These are phyloP conservation scores for Iguana delicatissima DNA, from an alignment of 2,797 vertebrate species.

Conservation along the genomic window DNA sequence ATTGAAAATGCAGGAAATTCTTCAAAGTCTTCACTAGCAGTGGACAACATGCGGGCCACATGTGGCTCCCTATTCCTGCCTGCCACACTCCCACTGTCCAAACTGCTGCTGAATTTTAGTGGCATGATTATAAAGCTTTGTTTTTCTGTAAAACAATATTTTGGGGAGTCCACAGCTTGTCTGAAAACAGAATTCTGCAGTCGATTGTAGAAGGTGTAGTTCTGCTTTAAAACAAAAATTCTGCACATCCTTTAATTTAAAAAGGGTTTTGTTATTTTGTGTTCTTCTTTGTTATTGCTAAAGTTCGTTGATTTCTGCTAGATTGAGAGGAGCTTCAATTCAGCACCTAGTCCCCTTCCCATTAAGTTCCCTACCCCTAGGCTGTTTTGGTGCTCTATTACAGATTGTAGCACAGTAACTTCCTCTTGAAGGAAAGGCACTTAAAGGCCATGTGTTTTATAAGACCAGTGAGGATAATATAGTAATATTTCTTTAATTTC, in stretches of 20 bases:
- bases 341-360: neutral
- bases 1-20: neutral
- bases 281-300: neutral
- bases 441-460: slow-evolving; percentile 1
- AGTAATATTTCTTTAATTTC: slow-evolving; percentile 20
- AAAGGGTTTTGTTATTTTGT: too few relatives aligned
- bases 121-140: too few relatives aligned
- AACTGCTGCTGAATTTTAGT: too few relatives aligned
- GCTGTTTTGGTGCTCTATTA: neutral
- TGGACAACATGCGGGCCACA: too few relatives aligned
- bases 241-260: too few relatives aligned
- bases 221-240: too few relatives aligned
- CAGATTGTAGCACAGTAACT: neutral
- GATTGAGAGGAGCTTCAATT: neutral
- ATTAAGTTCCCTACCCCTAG: neutral
- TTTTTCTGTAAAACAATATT: too few relatives aligned
- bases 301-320: neutral
- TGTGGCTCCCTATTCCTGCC: too few relatives aligned
- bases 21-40: neutral
- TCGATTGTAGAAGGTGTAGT: too few relatives aligned
- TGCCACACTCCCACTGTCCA: too few relatives aligned
- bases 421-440: neutral
- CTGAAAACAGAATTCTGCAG: too few relatives aligned
- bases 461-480: neutral
- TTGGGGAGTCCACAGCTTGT: too few relatives aligned